Base-by-base conservation (phyloP, 2,797 vertebrate species). In the Melanotaenia nigrans region DNA sequence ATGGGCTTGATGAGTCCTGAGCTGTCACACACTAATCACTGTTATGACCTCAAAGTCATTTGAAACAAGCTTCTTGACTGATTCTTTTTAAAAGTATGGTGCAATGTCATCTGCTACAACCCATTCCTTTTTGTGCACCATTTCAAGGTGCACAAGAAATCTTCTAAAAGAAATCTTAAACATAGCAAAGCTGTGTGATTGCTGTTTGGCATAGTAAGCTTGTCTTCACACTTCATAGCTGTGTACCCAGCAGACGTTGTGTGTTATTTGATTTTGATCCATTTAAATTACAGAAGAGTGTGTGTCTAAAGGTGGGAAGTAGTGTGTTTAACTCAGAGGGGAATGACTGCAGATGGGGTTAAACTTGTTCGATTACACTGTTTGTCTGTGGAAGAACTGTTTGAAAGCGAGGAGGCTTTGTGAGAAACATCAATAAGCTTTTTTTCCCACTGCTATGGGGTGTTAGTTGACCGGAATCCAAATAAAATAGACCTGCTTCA, bases 401-500 rank as follows among this genome's bases (percentile, higher is more conserved):
- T 62, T 67, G n/a, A 75, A 71, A 80, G 51, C 47, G 42, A 68
- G 22, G 60, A 53, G 47, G 70, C 58, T 36, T 30, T 78, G 77
- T 84, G 75, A 86, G 83, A 84, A 84, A 73, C 79, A 61, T 86
- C 73, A 66, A 72, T 68, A 49, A 42, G 67, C 65, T 75, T 86
- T 45, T 74, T 66, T 88, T 66, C 18, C 73, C 68, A 51, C 60
- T 61, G 62, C 61, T 25, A 53, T 22, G 67, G 65, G 51, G 61
- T 66, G 36, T 47, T 56, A 32, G 63, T 73, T 36, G 58, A 80
- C 68, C 47, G 14, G 63, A 81, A 77, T 77, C 47, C 65, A 82
- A 82, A 77, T 64, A 49, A 76, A 73, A 68, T 9, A 0, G 35
- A 10, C 40, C 67, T 55, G 66, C 58, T 61, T 65, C 6, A 77